These are phyloP conservation scores for Scaptodrosophila lebanonensis DNA, from an alignment of 1,140 invertebrate species.

Conservation along the genomic window DNA sequence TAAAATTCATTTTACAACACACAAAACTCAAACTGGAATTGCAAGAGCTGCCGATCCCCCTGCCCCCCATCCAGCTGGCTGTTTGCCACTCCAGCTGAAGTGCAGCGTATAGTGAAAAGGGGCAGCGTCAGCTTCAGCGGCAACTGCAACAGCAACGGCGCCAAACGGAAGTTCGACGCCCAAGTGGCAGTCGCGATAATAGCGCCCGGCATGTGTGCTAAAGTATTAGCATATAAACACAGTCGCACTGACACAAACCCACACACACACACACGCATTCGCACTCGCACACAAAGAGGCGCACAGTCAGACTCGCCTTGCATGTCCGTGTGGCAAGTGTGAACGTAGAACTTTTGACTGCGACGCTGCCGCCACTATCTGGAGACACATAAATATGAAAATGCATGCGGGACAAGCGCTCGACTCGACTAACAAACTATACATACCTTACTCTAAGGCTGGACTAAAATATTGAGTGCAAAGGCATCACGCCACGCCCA, in stretches of 20 bases:
- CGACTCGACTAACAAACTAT: no score
- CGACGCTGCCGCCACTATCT: conserved; percentile 48
- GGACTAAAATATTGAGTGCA: conserved; percentile 59
- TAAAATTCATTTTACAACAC: conserved; percentile 71
- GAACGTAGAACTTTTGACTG: conserved; percentile 66
- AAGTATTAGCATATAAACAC: conserved; percentile 73
- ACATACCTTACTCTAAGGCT: conserved; percentile 13
- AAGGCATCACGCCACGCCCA: conserved; percentile 61
- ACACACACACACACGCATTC: conserved; percentile 4
- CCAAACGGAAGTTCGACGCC: conserved; percentile 69
- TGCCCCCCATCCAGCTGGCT: conserved; percentile 26
- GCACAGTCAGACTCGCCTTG: background rate
- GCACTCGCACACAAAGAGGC: background rate
- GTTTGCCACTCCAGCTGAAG: background rate
- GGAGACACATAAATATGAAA: conserved; percentile 75
- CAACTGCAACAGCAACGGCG: no score
- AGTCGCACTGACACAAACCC: conserved; percentile 29
- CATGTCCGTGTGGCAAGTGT: conserved; percentile 28
- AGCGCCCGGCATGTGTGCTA: conserved; percentile 67
- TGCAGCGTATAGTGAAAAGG: background rate
- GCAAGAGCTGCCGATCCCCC: conserved; percentile 58
- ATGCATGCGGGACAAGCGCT: conserved; percentile 48
- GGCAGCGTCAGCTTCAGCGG: no score
- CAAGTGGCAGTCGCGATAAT: conserved; percentile 73
- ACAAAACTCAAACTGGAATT: conserved; percentile 52